Conservation (phyloP, 2,113 vertebrate genomes). For the Gavia stellata region DNA sequence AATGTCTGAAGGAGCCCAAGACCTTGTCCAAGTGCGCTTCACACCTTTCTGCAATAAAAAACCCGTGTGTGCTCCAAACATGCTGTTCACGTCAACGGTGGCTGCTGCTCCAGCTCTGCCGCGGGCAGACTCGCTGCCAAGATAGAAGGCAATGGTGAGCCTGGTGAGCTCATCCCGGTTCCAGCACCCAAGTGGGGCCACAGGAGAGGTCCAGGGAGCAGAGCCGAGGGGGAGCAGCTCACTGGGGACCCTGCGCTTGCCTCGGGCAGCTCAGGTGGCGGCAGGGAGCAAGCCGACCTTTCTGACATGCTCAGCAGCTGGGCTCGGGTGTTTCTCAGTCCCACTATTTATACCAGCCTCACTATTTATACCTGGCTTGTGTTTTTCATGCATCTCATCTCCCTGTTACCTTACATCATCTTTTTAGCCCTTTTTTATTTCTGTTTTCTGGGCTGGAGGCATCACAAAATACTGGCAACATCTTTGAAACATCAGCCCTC, state of each 20-base stretch:
- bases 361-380: not conserved
- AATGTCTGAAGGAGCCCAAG: not conserved
- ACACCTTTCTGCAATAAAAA: not conserved
- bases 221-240: not conserved
- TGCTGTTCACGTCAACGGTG: fast-evolving
- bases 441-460: not conserved
- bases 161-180: not conserved
- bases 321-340: not conserved
- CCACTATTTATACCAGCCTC: not conserved
- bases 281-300: not conserved
- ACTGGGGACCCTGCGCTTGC: not conserved
- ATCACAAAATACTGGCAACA: not conserved
- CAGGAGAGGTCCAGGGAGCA: not conserved
- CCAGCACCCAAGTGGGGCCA: not conserved
- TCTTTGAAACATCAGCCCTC: not conserved
- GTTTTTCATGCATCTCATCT: not conserved
- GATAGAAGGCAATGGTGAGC: not conserved
- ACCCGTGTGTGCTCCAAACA: fast-evolving
- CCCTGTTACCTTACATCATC: not conserved
- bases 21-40: not conserved
- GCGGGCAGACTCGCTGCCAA: not conserved
- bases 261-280: fast-evolving
- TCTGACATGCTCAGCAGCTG: not conserved
- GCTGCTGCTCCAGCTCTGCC: not conserved
- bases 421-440: not conserved